phyloP scores from a whole-genome alignment of 2,797 vertebrate genomes.

The Capromys pilorides region DNA sequence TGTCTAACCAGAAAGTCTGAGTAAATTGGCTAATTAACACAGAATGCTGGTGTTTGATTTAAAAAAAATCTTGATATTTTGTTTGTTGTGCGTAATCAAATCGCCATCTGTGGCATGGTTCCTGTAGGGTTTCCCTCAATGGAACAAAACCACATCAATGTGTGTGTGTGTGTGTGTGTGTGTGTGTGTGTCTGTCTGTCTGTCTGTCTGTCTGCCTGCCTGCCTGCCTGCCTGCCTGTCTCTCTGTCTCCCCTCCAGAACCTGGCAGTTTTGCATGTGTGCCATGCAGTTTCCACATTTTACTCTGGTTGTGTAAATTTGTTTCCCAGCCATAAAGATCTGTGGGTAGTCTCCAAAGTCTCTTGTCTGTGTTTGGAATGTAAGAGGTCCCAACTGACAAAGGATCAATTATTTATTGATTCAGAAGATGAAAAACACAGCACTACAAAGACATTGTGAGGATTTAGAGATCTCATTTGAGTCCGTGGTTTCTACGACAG shows the following conservation, averaged over 20 bases:
- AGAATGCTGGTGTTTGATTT: slow-evolving; percentile 75
- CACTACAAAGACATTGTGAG: not conserved
- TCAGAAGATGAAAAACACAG: slow-evolving; percentile 34
- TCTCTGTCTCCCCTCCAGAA: not conserved
- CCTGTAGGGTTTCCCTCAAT: not conserved
- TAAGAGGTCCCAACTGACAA: not conserved
- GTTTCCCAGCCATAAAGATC: slow-evolving; percentile 6
- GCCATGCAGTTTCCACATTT: not conserved
- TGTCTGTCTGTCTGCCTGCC: not conserved
- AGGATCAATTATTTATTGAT: slow-evolving; percentile 55
- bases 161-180: not conserved
- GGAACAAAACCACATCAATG: not conserved
- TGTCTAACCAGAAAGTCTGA: slow-evolving; percentile 58
- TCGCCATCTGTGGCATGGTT: slow-evolving; percentile 41
- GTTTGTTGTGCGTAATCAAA: slow-evolving; percentile 9
- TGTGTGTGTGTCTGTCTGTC: too few species aligned
- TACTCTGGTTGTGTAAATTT: slow-evolving; percentile 47
- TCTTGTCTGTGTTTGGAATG: not conserved
- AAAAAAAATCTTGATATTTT: slow-evolving; percentile 42
- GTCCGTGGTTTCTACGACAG: not conserved
- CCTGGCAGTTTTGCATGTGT: slow-evolving; percentile 13
- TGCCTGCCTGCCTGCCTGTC: not conserved
- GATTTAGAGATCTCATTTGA: not conserved
- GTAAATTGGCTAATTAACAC: slow-evolving; percentile 73
- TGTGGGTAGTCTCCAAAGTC: slow-evolving; percentile 23